A percentile compares a stretch with the other conserved stretches of the same genome.
phyloP scores from a whole-genome alignment of 2,888 invertebrate species.

The Pecten maximus region DNA sequence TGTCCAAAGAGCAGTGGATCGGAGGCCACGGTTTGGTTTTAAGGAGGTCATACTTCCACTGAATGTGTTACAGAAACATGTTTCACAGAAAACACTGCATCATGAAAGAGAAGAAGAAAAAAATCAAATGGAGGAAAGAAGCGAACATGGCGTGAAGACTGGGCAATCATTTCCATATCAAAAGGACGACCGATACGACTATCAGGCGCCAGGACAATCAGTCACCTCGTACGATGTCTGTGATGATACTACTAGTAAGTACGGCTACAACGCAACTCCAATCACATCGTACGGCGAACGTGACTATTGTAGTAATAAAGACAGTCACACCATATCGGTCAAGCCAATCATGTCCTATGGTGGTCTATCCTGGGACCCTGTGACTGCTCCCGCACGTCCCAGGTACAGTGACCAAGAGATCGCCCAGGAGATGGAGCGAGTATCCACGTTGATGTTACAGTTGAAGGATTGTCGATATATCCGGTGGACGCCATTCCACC shows the following conservation, averaged over 20 bases:
- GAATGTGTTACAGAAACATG: conserved; percentile 26
- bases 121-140: neutral
- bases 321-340: neutral
- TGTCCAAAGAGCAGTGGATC: neutral
- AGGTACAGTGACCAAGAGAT: conserved; percentile 52
- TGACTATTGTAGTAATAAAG: conserved; percentile 37
- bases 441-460: conserved; percentile 57
- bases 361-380: conserved; percentile 61
- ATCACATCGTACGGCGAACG: neutral
- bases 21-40: neutral
- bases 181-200: no score
- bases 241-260: neutral
- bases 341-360: conserved; percentile 40
- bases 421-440: conserved; percentile 55
- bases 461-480: conserved; percentile 60
- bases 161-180: neutral
- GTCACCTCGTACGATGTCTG: no score
- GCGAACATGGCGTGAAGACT: neutral
- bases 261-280: neutral
- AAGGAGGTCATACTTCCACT: conserved; percentile 1
- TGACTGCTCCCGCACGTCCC: conserved; percentile 36
- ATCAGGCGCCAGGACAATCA: no score
- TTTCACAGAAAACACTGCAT: neutral
- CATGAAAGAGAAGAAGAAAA: neutral
- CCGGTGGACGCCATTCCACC: conserved; percentile 56